Evolutionary conservation across 1,140 invertebrate species (phyloP).

Genomic region (Branchinecta lindahli): DNA sequence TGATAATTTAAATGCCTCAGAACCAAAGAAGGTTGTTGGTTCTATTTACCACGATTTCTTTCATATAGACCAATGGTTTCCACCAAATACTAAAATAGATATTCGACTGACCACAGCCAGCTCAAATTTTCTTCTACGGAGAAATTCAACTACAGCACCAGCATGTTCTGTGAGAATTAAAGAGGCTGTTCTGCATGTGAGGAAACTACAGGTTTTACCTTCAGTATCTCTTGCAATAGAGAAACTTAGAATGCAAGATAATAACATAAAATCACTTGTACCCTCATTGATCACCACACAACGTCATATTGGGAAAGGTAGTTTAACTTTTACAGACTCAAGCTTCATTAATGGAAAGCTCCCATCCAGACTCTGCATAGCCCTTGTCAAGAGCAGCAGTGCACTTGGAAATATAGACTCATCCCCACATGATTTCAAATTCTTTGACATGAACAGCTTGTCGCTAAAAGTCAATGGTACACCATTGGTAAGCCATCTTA

Average conservation of each 20-base stretch:
- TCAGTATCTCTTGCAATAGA: no score
- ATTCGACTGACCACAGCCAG: no score
- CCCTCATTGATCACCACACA: neutral
- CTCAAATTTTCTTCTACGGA: no score
- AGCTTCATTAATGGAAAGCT: neutral
- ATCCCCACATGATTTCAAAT: neutral
- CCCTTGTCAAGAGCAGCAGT: neutral
- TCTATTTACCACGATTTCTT: no score
- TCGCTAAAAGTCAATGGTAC: neutral
- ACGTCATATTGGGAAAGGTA: neutral
- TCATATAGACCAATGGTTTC: no score
- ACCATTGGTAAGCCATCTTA: neutral
- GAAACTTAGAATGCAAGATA: neutral
- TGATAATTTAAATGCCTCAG: no score
- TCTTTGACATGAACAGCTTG: neutral
- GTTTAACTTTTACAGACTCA: neutral
- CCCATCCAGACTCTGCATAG: no score
- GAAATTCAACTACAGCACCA: no score
- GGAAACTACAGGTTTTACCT: neutral
- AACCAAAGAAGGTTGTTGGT: no score
- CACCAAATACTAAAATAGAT: no score
- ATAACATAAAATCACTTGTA: conserved; percentile 1
- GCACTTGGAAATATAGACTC: neutral
- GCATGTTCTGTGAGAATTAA: no score
- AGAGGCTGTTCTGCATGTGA: no score